Evolutionary conservation across 2,113 vertebrate genomes (phyloP).

Genomic region (Dromas ardeola): DNA sequence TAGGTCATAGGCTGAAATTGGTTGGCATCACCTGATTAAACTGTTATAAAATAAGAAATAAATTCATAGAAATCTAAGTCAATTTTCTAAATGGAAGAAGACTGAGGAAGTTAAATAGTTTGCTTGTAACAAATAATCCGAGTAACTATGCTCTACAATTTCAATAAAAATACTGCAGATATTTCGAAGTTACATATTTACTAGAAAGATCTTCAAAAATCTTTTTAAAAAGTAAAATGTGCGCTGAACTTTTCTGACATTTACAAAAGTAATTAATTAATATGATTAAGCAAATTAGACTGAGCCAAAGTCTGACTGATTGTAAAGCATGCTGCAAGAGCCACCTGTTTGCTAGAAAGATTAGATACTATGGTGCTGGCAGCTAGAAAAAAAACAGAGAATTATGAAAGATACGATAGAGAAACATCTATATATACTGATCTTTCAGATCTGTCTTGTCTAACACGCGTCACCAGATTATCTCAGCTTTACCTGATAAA

Average conservation of each 20-base stretch:
- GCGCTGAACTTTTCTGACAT: constrained; percentile 71
- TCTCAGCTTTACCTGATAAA: background rate
- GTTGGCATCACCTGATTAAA: background rate
- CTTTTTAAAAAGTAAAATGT: constrained; percentile 64
- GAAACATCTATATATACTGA: background rate
- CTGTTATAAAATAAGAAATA: background rate
- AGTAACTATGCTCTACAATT: background rate
- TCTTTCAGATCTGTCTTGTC: background rate
- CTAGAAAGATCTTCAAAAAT: constrained; percentile 37
- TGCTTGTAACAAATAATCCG: background rate
- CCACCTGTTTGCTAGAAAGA: constrained; percentile 71
- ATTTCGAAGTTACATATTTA: constrained; percentile 62
- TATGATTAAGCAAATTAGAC: constrained; percentile 72
- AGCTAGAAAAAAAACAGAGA: constrained; percentile 30
- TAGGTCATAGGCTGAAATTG: background rate
- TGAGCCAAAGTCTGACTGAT: constrained; percentile 71
- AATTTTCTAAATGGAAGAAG: background rate
- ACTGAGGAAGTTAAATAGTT: background rate
- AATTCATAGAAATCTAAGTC: background rate
- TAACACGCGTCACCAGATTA: background rate
- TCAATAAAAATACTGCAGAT: constrained; percentile 14
- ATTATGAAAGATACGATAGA: constrained; percentile 18
- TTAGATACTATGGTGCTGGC: constrained; percentile 55
- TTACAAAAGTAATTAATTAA: constrained; percentile 75
- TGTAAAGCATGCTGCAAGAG: constrained; percentile 69